Percentiles rank a stretch among this genome's conserved stretches.
phyloP scores from a whole-genome alignment of 1,140 invertebrate species.

The Choristoneura fumiferana region DNA sequence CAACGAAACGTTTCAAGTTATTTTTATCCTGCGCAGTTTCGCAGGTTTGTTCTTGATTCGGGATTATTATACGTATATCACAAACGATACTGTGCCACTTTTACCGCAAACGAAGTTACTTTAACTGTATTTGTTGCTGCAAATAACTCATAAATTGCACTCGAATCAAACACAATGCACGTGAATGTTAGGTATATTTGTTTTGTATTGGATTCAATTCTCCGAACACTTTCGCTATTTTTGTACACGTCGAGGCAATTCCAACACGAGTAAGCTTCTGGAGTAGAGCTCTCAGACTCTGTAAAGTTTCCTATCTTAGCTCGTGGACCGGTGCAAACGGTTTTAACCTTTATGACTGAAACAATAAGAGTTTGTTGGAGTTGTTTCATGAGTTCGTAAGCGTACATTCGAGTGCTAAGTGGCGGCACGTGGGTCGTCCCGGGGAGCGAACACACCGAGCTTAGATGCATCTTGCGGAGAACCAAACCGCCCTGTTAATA shows the following conservation, averaged over 20 bases:
- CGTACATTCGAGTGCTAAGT: constrained; percentile 64
- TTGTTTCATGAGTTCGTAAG: constrained; percentile 35
- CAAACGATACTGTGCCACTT: no score
- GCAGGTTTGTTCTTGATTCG: no score
- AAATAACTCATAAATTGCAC: constrained; percentile 9
- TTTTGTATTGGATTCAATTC: constrained; percentile 45
- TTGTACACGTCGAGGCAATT: constrained; percentile 64
- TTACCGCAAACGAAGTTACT: neutral
- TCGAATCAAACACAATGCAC: constrained; percentile 12
- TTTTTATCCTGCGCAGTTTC: neutral
- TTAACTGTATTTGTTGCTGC: neutral
- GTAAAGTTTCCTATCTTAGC: constrained; percentile 50
- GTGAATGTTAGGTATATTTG: constrained; percentile 22
- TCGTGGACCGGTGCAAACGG: constrained; percentile 33
- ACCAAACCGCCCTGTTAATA: constrained; percentile 62
- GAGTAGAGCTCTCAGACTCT: constrained; percentile 54
- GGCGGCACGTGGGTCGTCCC: constrained; percentile 59
- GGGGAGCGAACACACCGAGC: constrained; percentile 54
- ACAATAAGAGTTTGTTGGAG: constrained; percentile 39
- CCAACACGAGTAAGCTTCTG: constrained; percentile 63
- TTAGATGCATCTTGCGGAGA: constrained; percentile 67
- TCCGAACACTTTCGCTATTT: constrained; percentile 62
- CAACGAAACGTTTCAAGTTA: neutral
- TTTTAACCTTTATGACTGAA: constrained; percentile 44
- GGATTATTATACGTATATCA: no score